Base-by-base conservation (phyloP, 2,888 invertebrate genomes). In the Steinernema scapterisci region DNA sequence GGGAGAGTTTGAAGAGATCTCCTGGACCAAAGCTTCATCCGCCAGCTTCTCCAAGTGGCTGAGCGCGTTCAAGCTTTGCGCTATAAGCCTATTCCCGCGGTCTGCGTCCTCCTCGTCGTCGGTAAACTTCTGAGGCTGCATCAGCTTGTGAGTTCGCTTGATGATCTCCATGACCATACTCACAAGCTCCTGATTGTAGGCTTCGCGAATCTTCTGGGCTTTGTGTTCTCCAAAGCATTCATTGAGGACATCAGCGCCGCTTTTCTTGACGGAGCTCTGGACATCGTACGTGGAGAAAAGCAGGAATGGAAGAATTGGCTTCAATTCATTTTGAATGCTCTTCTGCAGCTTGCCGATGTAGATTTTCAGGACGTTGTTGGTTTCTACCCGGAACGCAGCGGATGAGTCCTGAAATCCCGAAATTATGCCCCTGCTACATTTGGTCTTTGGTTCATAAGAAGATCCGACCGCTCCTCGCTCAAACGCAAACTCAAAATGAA, bases 191-290 rank as follows among this genome's bases (percentile, higher is more conserved):
- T 75, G 73, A 6, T 76, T 79, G 46, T 80, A 82, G 0, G 75
- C 45, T 6, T 73, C 45, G 9, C 76, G 45, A 6, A 78, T 52
- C 51, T 77, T 74, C 19, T 63, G 46, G 9, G 76, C 63, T 52
- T 84, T 82, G 54, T 77, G 80, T 11, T 77, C 77, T 0, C 73
- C 75, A 70, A 83, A 84, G 46, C 82, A 81, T 13, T 78, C 78
- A 9, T 74, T 70, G n/a, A 84, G 75, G 0, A 83, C 73, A 6
- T 70, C 73, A 2, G 73, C 56, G 0, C 82, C 83, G 25, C 52
- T 54, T 27, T 72, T 75, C 23, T 56, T 27, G 19, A 80, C 80
- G 43, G 63, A 54, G 1, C n/a, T 70, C 21, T 48, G 77, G 25
- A 44, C 71, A 70, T 80, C 80, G 51, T 71, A 45, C 11, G 45